phyloP scores from a whole-genome alignment of 2,113 vertebrate species.

The Acrocephalus arundinaceus region DNA sequence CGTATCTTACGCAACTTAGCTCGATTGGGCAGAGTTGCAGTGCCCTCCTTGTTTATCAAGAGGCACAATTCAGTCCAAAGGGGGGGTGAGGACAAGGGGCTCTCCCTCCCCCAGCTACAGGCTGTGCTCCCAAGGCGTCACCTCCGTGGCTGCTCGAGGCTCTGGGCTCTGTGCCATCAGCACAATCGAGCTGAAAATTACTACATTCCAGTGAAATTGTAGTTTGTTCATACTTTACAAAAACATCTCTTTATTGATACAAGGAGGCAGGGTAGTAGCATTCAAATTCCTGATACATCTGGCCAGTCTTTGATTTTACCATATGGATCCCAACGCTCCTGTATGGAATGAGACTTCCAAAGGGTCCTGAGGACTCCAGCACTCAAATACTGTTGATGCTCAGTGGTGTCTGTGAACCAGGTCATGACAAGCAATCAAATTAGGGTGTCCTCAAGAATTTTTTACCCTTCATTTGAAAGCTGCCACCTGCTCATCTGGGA shows the following conservation, averaged over 20 bases:
- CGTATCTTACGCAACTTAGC: background rate
- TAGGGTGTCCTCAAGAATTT: background rate
- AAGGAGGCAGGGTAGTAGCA: background rate
- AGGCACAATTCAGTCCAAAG: background rate
- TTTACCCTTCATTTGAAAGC: background rate
- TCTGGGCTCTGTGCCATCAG: background rate
- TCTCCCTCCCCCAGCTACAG: background rate
- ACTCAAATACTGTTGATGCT: background rate
- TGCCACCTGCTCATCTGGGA: background rate
- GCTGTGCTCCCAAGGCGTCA: background rate
- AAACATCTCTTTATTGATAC: slow-evolving; percentile 6
- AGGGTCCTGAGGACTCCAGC: background rate
- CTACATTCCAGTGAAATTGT: background rate
- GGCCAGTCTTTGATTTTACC: background rate
- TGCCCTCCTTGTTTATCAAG: background rate
- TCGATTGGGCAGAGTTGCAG: accelerated
- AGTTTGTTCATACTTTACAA: background rate
- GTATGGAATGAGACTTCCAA: background rate
- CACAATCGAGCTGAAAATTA: background rate
- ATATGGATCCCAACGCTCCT: background rate
- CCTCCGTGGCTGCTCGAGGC: accelerated
- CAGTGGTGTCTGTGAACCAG: background rate
- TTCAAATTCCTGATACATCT: slow-evolving; percentile 6
- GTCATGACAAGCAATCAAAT: background rate
- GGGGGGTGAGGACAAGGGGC: background rate